Conservation (phyloP, 1,140 invertebrate genomes). For the Caenorhabditis briggsae region DNA sequence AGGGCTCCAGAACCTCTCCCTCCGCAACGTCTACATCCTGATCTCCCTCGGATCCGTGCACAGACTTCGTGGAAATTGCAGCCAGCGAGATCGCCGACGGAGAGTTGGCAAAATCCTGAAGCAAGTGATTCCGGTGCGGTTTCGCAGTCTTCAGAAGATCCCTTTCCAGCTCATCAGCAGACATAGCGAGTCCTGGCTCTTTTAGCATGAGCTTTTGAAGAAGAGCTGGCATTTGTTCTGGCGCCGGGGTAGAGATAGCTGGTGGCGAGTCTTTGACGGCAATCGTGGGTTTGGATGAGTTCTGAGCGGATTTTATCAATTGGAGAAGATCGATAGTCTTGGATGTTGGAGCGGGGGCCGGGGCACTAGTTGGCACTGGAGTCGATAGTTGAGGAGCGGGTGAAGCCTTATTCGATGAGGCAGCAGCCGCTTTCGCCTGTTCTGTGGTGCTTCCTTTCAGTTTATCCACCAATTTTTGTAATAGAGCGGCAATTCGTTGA, state of each 20-base stretch:
- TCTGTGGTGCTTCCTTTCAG: conserved; percentile 47
- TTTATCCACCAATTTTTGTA: conserved; percentile 24
- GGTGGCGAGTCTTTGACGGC: not conserved
- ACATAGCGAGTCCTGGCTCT: conserved; percentile 44
- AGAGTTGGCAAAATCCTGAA: conserved; percentile 45
- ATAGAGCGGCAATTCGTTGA: not conserved
- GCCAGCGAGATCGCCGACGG: conserved; percentile 51
- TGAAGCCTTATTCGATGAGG: not conserved
- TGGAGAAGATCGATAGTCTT: conserved; percentile 29
- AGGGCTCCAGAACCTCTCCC: conserved; percentile 6
- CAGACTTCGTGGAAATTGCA: conserved; percentile 31
- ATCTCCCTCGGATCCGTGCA: conserved; percentile 49
- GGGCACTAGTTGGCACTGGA: conserved; percentile 5
- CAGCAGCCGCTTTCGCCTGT: not conserved
- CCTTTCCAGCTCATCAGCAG: conserved; percentile 55
- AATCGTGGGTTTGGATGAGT: not conserved
- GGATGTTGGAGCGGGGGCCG: not conserved
- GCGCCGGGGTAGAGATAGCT: not conserved
- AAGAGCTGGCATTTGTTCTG: conserved; percentile 55
- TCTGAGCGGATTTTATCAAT: conserved; percentile 46
- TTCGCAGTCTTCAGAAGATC: conserved; percentile 52
- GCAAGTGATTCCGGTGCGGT: conserved; percentile 6
- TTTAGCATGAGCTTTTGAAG: conserved; percentile 58
- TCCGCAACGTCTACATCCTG: conserved; percentile 17
- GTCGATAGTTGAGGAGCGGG: not conserved